Conservation (phyloP, 2,797 vertebrate genomes). For the Sorex maritimensis region DNA sequence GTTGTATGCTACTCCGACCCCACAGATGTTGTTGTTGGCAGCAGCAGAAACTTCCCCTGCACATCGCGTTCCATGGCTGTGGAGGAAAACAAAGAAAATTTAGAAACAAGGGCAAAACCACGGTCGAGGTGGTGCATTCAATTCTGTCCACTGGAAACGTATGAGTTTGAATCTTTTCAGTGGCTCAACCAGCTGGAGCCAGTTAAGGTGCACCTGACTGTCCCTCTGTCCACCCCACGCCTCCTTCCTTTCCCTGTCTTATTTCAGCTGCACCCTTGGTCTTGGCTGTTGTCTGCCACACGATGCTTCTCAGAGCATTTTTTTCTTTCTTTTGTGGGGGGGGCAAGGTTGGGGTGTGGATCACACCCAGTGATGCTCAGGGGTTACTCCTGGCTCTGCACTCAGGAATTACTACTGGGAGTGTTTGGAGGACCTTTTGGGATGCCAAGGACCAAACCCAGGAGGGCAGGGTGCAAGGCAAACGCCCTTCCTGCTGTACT, state of each 20-base stretch:
- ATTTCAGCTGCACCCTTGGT: background rate
- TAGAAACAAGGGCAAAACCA: background rate
- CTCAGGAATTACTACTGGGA: too few relatives aligned
- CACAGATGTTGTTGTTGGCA: slow-evolving; percentile 99
- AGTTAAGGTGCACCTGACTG: background rate
- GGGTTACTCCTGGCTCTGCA: too few relatives aligned
- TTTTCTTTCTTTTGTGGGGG: too few relatives aligned
- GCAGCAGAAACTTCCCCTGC: slow-evolving; percentile 99
- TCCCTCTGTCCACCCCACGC: background rate
- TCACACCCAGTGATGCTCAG: too few relatives aligned
- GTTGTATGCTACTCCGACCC: slow-evolving; percentile 98
- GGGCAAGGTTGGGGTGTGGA: too few relatives aligned
- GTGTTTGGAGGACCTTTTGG: too few relatives aligned
- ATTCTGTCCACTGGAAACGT: background rate
- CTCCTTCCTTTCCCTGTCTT: background rate
- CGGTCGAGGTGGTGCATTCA: background rate
- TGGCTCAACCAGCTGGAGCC: background rate
- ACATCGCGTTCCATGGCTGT: slow-evolving; percentile 98
- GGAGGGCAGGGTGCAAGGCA: too few relatives aligned
- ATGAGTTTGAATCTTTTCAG: background rate
- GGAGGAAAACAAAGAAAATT: slow-evolving; percentile 71
- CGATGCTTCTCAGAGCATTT: background rate
- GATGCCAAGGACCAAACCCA: too few relatives aligned
- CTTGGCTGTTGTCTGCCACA: background rate
- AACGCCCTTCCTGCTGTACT: too few relatives aligned